A percentile compares a stretch with the other conserved stretches of the same genome.
Conservation (phyloP, 92 coral and sea anemone species). For the Palythoa caribaeorum region DNA sequence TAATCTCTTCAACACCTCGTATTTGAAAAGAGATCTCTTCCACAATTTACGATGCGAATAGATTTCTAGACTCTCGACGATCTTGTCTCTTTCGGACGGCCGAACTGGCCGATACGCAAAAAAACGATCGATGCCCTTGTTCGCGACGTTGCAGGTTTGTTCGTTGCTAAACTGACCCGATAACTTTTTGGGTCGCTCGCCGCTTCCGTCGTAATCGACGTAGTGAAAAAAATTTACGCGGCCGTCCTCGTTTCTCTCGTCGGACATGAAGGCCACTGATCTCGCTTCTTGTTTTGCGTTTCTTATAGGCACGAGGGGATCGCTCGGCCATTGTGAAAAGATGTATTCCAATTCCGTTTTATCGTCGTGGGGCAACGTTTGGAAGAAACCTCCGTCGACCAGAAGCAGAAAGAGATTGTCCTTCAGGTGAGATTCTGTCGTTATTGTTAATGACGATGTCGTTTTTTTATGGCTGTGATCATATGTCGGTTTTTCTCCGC, state of each 20-base stretch:
- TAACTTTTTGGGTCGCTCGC: background rate
- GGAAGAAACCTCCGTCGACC: background rate
- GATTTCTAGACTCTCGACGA: background rate
- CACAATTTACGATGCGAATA: slow-evolving; percentile 11
- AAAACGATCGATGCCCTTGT: slow-evolving; percentile 13
- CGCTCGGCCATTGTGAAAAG: background rate
- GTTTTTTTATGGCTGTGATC: too few species aligned
- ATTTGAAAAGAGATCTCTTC: slow-evolving; percentile 1
- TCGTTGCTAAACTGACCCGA: background rate
- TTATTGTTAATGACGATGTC: background rate
- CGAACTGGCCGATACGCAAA: background rate
- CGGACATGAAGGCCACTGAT: background rate
- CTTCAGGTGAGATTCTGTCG: background rate
- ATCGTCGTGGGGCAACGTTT: background rate
- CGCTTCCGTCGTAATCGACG: background rate
- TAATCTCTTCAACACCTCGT: background rate
- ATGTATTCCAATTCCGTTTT: background rate
- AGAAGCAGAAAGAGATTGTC: background rate
- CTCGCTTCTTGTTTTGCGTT: background rate
- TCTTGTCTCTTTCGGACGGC: background rate
- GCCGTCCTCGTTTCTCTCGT: background rate
- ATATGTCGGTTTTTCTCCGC: background rate
- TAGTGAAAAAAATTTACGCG: background rate
- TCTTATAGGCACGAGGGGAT: background rate
- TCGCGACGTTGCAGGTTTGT: background rate